Conservation (phyloP, 2,888 invertebrate genomes). For the Yponomeuta malinellus region DNA sequence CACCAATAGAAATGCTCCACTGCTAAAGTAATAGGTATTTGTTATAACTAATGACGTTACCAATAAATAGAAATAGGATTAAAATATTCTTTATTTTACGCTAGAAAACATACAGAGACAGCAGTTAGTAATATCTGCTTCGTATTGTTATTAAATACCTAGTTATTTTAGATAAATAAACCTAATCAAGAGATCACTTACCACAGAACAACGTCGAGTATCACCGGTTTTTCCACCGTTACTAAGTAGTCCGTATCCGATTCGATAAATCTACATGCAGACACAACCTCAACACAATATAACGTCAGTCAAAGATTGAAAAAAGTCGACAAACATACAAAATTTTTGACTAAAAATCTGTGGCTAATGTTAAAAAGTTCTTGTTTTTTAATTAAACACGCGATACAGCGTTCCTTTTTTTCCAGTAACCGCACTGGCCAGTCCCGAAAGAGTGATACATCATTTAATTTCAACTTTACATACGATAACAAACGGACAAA, state of each 20-base stretch:
- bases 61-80: no score
- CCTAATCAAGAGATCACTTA: neutral
- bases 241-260: neutral
- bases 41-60: no score
- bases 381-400: neutral
- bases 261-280: neutral
- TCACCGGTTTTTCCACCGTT: neutral
- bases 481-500: neutral
- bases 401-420: neutral
- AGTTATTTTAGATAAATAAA: neutral
- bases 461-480: neutral
- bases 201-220: neutral
- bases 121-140: no score
- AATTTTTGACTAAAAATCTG: no score
- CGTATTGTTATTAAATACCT: no score
- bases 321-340: no score
- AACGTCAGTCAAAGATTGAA: no score
- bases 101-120: no score
- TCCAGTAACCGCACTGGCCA: neutral
- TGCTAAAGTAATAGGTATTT: no score
- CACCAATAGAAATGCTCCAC: no score
- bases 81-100: no score
- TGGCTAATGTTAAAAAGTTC: neutral
- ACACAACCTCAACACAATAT: no score
- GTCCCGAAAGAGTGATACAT: neutral